Percentiles rank a stretch among this genome's conserved stretches.
These are phyloP conservation scores for Orthosia gracilis DNA, from an alignment of 2,888 invertebrate genomes.

Conservation along the genomic window DNA sequence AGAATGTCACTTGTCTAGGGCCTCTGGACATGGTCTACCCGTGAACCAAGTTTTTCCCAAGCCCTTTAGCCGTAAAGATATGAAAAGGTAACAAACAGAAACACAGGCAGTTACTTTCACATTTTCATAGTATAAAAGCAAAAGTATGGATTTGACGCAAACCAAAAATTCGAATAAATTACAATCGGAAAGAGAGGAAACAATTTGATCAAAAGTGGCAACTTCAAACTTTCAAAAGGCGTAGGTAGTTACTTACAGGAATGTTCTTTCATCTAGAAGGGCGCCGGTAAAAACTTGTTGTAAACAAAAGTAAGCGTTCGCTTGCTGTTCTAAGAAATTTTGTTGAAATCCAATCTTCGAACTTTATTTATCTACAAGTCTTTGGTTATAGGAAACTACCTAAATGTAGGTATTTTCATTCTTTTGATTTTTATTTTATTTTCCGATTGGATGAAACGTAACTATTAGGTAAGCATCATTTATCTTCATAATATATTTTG, in stretches of 20 bases:
- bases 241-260: conserved; percentile 2
- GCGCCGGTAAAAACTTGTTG: neutral
- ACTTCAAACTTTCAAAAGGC: conserved; percentile 5
- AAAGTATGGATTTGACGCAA: too few species aligned
- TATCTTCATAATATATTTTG: neutral
- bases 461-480: neutral
- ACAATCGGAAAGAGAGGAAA: neutral
- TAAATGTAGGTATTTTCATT: neutral
- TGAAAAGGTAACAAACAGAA: too few species aligned
- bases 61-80: too few species aligned
- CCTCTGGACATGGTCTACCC: too few species aligned
- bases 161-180: neutral
- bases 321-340: conserved; percentile 4
- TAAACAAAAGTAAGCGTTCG: conserved; percentile 13
- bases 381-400: conserved; percentile 3
- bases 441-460: neutral
- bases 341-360: conserved; percentile 14
- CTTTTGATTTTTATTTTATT: neutral
- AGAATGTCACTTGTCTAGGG: too few species aligned
- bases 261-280: conserved; percentile 16
- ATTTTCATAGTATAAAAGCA: too few species aligned
- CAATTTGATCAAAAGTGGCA: conserved; percentile 17
- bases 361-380: neutral
- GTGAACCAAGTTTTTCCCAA: too few species aligned
- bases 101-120: too few species aligned